These are phyloP conservation scores for Stichodactyla mertensii DNA, from an alignment of 64 coral and sea anemone species.

Conservation along the genomic window DNA sequence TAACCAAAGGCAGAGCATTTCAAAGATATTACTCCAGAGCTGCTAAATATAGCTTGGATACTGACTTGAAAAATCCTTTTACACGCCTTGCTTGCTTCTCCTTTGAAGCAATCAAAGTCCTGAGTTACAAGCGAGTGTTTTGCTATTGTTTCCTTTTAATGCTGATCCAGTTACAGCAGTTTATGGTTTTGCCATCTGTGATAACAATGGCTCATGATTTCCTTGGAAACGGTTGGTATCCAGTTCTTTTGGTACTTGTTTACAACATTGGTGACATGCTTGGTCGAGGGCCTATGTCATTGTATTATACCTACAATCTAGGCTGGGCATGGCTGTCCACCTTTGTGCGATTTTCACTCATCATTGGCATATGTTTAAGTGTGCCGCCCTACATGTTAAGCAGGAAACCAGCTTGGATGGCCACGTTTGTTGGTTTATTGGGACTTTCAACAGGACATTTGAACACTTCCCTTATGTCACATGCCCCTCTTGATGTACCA, in stretches of 20 bases:
- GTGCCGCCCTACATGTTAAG: constrained; percentile 80
- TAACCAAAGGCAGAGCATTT: constrained; percentile 66
- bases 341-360: constrained; percentile 67
- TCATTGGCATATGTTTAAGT: constrained; percentile 81
- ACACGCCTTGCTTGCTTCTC: constrained; percentile 62
- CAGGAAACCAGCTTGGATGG: constrained; percentile 80
- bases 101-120: constrained; percentile 66
- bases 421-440: constrained; percentile 78
- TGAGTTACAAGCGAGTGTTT: constrained; percentile 83
- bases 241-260: constrained; percentile 79
- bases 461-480: constrained; percentile 77
- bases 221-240: constrained; percentile 85
- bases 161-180: constrained; percentile 71
- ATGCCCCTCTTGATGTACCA: constrained; percentile 69
- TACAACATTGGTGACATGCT: constrained; percentile 85
- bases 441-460: constrained; percentile 88
- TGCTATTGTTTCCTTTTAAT: constrained; percentile 85
- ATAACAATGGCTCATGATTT: constrained; percentile 84
- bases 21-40: constrained; percentile 71
- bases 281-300: constrained; percentile 75
- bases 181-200: constrained; percentile 83
- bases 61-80: constrained; percentile 56
- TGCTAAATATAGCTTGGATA: constrained; percentile 56
- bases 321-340: constrained; percentile 80
- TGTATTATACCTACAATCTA: constrained; percentile 74